Conservation (phyloP, 2,113 vertebrate genomes). For the Ammodytes dubius region DNA sequence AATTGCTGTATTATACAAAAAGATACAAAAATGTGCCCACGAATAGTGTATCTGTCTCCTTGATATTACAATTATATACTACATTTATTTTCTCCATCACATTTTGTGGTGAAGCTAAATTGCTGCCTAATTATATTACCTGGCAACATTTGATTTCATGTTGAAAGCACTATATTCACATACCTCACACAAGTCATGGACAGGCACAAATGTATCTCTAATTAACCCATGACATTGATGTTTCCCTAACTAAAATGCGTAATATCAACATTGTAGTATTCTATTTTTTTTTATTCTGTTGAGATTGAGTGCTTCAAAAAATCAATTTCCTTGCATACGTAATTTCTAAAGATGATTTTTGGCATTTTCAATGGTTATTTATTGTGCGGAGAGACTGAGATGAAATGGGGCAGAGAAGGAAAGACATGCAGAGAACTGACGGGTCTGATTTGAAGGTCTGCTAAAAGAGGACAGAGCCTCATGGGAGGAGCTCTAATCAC, state of each 20-base stretch:
- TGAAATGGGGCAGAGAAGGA: no score
- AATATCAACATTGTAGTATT: no score
- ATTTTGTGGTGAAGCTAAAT: conserved; percentile 2
- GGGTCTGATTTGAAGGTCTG: no score
- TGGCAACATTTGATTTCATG: background rate
- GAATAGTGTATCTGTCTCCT: background rate
- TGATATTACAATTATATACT: background rate
- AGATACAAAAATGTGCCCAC: background rate
- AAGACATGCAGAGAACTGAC: no score
- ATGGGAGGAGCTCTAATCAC: no score
- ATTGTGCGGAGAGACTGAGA: no score
- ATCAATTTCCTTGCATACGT: background rate
- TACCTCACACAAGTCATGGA: background rate
- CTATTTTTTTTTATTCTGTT: background rate
- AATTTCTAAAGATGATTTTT: no score
- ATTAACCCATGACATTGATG: background rate
- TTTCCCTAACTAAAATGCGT: background rate
- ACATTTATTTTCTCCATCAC: background rate
- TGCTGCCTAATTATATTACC: background rate
- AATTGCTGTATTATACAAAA: background rate
- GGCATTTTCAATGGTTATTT: no score
- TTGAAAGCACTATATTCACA: background rate
- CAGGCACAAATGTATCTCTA: background rate
- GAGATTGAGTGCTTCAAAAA: background rate
- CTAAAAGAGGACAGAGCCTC: no score